Conservation (phyloP, 2,113 vertebrate species). For the Silurus glanis region DNA sequence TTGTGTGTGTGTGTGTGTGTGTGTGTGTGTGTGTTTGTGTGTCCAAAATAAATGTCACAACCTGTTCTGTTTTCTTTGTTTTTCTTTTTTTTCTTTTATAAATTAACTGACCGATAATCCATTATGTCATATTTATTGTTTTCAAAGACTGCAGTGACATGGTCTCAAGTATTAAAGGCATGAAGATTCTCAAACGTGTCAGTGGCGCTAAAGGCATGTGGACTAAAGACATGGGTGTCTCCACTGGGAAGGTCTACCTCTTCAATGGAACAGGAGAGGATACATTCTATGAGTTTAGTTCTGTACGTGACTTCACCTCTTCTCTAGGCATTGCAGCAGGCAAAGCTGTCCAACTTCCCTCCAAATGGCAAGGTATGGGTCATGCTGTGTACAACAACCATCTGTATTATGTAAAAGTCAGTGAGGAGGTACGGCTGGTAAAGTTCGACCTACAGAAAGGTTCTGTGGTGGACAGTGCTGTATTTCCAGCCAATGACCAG, state of each 20-base stretch:
- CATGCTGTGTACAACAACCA: conserved; percentile 82
- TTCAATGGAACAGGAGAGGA: conserved; percentile 84
- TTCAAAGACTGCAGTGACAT: conserved; percentile 87
- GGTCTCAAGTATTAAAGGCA: conserved; percentile 88
- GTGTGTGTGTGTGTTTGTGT: too few relatives aligned
- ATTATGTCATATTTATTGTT: conserved; percentile 10
- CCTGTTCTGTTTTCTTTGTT: too few relatives aligned
- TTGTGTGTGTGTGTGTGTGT: too few relatives aligned
- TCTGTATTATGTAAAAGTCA: conserved; percentile 80
- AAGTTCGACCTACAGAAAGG: conserved; percentile 85
- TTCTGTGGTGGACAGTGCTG: conserved; percentile 81
- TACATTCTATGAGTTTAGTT: conserved; percentile 81
- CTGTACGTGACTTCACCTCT: conserved; percentile 84
- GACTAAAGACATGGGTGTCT: conserved; percentile 82
- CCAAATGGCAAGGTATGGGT: conserved; percentile 86
- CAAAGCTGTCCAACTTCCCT: conserved; percentile 79
- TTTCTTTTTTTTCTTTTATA: neutral
- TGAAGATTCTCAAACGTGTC: conserved; percentile 92
- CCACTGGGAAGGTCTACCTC: conserved; percentile 84
- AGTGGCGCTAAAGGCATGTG: conserved; percentile 85
- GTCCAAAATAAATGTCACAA: too few relatives aligned
- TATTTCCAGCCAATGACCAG: conserved; percentile 85
- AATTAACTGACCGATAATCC: neutral
- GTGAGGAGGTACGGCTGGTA: conserved; percentile 78
- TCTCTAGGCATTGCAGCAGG: conserved; percentile 80